phyloP scores from a whole-genome alignment of 2,888 invertebrate species.

The Xylocampa areola region DNA sequence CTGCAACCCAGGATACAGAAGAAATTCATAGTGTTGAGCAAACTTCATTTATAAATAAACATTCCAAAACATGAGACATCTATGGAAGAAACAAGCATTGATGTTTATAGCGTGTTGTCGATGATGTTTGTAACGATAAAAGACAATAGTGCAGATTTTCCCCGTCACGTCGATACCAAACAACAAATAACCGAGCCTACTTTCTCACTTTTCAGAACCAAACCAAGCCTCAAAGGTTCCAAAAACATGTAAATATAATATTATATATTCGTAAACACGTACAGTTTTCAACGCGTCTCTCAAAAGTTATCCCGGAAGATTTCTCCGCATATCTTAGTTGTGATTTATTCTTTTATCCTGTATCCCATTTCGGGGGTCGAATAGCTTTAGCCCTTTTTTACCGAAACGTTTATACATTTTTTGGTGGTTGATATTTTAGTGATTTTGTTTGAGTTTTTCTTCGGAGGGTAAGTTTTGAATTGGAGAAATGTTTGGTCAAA shows the following conservation, averaged over 20 bases:
- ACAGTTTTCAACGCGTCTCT: constrained; percentile 50
- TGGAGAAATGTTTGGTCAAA: constrained; percentile 42
- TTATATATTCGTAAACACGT: constrained; percentile 39
- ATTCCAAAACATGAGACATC: no score
- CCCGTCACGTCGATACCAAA: no score
- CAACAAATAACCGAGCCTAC: no score
- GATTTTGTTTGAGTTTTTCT: constrained; percentile 43
- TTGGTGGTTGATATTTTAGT: constrained; percentile 50
- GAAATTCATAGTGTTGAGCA: no score
- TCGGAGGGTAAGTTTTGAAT: constrained; percentile 37
- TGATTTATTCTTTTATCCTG: constrained; percentile 61
- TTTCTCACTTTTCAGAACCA: not conserved
- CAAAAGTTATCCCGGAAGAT: constrained; percentile 51
- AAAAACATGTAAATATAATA: constrained; percentile 40
- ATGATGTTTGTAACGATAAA: no score
- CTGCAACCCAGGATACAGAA: no score
- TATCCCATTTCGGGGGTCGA: constrained; percentile 55
- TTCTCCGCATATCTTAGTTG: constrained; percentile 45
- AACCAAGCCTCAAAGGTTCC: not conserved
- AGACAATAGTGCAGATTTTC: no score
- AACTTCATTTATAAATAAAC: no score
- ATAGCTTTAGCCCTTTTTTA: constrained; percentile 21
- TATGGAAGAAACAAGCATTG: no score
- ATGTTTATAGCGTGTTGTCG: no score
- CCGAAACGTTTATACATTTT: constrained; percentile 49